Base-by-base conservation (phyloP, 2,888 invertebrate genomes). In the Diploptera punctata region DNA sequence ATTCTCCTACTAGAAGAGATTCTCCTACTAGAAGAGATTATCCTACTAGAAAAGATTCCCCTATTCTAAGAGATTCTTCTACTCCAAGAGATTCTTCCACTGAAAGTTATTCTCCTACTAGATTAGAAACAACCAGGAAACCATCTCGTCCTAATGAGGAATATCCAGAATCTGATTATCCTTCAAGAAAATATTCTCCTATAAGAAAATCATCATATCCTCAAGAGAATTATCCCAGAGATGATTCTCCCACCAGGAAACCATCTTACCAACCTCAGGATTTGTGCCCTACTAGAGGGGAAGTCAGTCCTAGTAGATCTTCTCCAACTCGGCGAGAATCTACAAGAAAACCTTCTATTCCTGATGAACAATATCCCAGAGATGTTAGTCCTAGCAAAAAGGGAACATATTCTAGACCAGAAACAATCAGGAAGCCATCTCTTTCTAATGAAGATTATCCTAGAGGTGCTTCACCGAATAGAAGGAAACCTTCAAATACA, bases 31-130 rank as follows among this genome's bases (percentile, higher is more conserved):
- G 33, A 10, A 33, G 10, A 33, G 33, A 80, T 82, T 80, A 83
- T 2, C 82, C 84, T 1, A 84, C 84, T 1, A 84, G 83, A 77
- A 84, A 83, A 73, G 83, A 84, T 73, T 84, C 85, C 73, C 26
- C n/a, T 21, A 38, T 7, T 13, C 7, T 68, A 52, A 19, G 44
- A 16, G 38, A 67, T 1, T 44, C 70, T 16, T 13, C 10, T 44
- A 7, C 29, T 47, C 61, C 24, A 47, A 21, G 29, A 18, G 44
- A 21, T 26, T 65, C 5, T 62, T 60, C 33, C 10, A 33, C 33
- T 7, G 33, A 33, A 33, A 33, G 33, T 10, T 33, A 33, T 33
- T 10, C 33, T 33, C 10, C 33, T 33, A 33, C 7, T 7, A 33
- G 33, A 33, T 10, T 10, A 7, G 33, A 33, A 7, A 10, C 84